Percentiles rank a stretch among this genome's conserved stretches.
Conservation (phyloP, 2,797 vertebrate genomes). For the Leptoclinus maculatus region DNA sequence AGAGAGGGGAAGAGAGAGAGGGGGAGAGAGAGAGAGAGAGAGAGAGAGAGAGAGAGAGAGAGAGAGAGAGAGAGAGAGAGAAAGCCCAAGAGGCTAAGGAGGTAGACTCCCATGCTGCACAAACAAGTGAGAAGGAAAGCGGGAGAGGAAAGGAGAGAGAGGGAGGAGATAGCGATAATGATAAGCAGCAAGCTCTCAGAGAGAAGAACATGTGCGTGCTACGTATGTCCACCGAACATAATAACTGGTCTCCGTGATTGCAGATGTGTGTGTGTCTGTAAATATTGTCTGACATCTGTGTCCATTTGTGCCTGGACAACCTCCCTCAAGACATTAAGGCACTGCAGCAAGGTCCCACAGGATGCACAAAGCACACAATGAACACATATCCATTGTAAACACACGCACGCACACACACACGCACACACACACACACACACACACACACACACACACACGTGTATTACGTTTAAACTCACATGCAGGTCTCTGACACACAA, state of each 20-base stretch:
- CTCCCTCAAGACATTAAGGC: conserved; percentile 70
- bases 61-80: conserved; percentile 14
- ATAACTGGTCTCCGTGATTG: conserved; percentile 44
- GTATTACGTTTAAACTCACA: background rate
- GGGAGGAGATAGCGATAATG: conserved; percentile 70
- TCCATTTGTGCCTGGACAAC: conserved; percentile 40
- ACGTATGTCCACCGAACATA: conserved; percentile 27
- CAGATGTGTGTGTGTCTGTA: conserved; percentile 46
- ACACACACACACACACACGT: background rate
- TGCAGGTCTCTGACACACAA: conserved; percentile 4
- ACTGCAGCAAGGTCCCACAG: conserved; percentile 65
- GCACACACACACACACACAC: background rate
- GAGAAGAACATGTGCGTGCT: conserved; percentile 44
- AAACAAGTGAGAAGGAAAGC: conserved; percentile 74
- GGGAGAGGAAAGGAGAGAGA: conserved; percentile 30
- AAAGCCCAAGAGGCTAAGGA: conserved; percentile 74
- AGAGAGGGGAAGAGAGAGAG: conserved; percentile 18
- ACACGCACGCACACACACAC: conserved; percentile 26
- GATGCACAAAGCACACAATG: conserved; percentile 68
- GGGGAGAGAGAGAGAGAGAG: conserved; percentile 28
- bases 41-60: conserved; percentile 36
- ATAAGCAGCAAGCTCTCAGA: conserved; percentile 54
- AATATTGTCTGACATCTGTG: conserved; percentile 55
- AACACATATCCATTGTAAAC: conserved; percentile 52
- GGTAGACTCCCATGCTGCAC: conserved; percentile 80